Conservation (phyloP, 2,113 vertebrate genomes). For the Edolisoma coerulescens region DNA sequence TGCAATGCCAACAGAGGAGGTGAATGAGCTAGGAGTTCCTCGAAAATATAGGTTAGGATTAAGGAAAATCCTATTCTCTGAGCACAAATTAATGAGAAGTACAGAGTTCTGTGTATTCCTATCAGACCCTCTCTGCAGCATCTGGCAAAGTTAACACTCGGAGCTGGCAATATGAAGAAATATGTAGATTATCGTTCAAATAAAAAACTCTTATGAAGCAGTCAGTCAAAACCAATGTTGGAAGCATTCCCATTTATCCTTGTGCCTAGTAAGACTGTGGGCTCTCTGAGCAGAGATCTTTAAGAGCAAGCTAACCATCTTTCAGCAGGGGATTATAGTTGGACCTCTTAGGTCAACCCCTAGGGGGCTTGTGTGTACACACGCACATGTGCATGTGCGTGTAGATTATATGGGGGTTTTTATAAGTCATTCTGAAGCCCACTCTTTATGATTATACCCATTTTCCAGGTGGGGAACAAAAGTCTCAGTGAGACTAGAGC, state of each 20-base stretch:
- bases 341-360: neutral
- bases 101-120: neutral
- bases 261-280: neutral
- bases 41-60: neutral
- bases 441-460: neutral
- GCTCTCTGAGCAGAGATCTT: neutral
- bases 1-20: neutral
- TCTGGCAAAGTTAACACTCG: neutral
- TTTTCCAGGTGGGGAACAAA: neutral
- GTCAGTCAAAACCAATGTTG: neutral
- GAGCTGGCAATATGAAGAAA: neutral
- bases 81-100: neutral
- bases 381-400: rapidly evolving
- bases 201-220: neutral
- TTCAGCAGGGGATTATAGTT: neutral
- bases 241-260: neutral
- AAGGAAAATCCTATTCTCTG: neutral
- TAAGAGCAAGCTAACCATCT: neutral
- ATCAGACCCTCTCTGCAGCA: neutral
- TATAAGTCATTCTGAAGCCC: neutral
- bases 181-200: neutral
- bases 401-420: neutral
- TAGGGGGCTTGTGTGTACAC: rapidly evolving
- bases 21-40: neutral
- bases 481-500: neutral